A percentile compares a stretch with the other conserved stretches of the same genome.
These are phyloP conservation scores for Anthrax anthrax DNA, from an alignment of 2,888 invertebrate genomes.

Conservation along the genomic window DNA sequence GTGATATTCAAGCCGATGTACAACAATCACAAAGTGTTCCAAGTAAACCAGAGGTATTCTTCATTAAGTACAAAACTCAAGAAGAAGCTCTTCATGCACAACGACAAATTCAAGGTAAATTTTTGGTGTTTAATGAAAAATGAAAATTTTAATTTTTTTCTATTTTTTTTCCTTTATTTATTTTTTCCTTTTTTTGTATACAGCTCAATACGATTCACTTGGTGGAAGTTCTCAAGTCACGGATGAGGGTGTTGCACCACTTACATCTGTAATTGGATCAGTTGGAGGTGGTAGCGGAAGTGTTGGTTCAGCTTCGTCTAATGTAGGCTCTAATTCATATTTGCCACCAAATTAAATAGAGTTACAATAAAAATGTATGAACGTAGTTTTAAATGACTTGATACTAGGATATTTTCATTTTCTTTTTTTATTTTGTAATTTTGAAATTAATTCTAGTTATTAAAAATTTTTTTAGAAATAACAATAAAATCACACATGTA, in stretches of 20 bases:
- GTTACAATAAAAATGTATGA: too few species aligned
- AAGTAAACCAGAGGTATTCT: constrained; percentile 34
- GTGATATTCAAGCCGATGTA: constrained; percentile 27
- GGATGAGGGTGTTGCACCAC: constrained; percentile 7
- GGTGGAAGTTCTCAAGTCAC: constrained; percentile 8
- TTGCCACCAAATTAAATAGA: background rate
- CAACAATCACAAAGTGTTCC: constrained; percentile 26
- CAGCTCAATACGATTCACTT: constrained; percentile 10
- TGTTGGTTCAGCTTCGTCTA: constrained; percentile 15
- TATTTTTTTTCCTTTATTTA: background rate
- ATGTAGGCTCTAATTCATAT: background rate
- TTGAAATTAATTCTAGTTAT: too few species aligned
- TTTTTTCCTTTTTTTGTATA: background rate
- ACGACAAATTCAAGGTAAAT: constrained; percentile 26
- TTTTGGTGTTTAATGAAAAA: too few species aligned
- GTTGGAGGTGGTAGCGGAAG: background rate
- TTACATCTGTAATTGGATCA: constrained; percentile 7
- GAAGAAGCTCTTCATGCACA: constrained; percentile 33
- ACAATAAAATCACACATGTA: too few species aligned
- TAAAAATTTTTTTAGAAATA: too few species aligned
- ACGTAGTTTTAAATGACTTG: too few species aligned
- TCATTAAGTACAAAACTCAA: constrained; percentile 34
- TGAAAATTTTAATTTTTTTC: too few species aligned
- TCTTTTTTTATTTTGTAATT: too few species aligned
- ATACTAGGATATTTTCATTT: too few species aligned